phyloP scores from a whole-genome alignment of 92 coral and sea anemone genomes.

The Umimayanthus chanpuru region DNA sequence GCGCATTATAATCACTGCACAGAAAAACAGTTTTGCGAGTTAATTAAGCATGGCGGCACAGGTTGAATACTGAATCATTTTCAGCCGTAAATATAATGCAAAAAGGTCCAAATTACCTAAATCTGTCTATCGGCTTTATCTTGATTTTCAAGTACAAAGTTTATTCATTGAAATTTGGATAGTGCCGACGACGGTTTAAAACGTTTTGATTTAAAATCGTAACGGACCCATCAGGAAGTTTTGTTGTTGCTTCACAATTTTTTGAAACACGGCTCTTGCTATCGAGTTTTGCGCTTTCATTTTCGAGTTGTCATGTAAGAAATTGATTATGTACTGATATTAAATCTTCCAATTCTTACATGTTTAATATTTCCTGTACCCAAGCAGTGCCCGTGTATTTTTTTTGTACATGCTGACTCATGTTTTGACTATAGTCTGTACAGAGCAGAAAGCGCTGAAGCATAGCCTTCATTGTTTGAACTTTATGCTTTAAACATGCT shows the following conservation, averaged over 20 bases:
- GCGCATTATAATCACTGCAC: conserved; percentile 14
- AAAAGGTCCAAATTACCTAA: neutral
- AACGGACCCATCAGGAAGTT: neutral
- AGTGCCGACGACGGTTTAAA: neutral
- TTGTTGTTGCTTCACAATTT: neutral
- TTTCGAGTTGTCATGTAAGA: neutral
- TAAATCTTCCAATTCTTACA: neutral
- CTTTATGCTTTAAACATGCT: neutral
- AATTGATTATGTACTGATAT: neutral
- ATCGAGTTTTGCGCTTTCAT: neutral
- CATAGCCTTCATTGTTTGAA: neutral
- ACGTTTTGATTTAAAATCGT: neutral
- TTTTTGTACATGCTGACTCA: neutral
- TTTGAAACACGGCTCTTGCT: neutral
- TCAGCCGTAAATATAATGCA: conserved; percentile 12
- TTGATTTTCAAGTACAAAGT: neutral
- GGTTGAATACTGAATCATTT: conserved; percentile 30
- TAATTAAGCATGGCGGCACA: conserved; percentile 38
- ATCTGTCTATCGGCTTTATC: conserved; percentile 21
- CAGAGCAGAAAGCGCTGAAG: conserved; percentile 19
- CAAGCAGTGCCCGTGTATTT: no score
- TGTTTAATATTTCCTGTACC: neutral
- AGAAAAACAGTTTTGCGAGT: conserved; percentile 33
- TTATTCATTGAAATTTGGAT: neutral
- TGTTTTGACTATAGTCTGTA: neutral